Evolutionary conservation across 2,797 vertebrate genomes (phyloP).

Genomic region (Myotis daubentonii): DNA sequence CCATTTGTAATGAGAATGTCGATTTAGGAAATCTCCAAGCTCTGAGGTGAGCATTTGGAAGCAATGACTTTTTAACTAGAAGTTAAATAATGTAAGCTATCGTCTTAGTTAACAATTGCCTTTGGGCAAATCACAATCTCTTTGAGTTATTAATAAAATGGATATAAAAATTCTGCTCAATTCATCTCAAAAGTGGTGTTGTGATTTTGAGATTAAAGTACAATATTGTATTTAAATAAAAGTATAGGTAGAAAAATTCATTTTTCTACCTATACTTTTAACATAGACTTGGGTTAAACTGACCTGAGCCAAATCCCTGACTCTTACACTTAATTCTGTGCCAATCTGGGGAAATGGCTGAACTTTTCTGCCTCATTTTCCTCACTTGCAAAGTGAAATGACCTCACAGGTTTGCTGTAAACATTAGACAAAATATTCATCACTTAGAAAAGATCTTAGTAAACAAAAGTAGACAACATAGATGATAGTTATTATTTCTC

Average conservation of each 20-base stretch:
- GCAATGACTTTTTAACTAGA: background rate
- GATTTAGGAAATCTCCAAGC: background rate
- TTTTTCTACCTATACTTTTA: background rate
- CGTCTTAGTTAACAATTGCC: background rate
- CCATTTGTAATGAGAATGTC: background rate
- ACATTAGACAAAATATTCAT: conserved; percentile 13
- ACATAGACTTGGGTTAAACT: background rate
- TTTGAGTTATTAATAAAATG: conserved; percentile 15
- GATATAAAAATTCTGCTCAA: conserved; percentile 10
- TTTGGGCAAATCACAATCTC: background rate
- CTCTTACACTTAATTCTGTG: background rate
- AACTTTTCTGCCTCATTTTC: background rate
- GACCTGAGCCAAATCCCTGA: background rate
- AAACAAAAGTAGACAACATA: background rate
- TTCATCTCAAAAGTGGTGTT: background rate
- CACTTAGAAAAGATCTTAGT: background rate
- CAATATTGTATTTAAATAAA: background rate
- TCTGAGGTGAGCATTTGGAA: background rate
- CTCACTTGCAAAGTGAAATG: background rate
- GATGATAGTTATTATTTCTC: background rate
- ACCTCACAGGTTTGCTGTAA: background rate
- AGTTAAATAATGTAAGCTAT: conserved; percentile 26
- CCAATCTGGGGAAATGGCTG: background rate
- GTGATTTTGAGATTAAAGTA: background rate
- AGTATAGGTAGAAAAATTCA: too few relatives aligned